A percentile compares a stretch with the other conserved stretches of the same genome.
These are phyloP conservation scores for Eueides isabella DNA, from an alignment of 1,140 invertebrate genomes.

Conservation along the genomic window DNA sequence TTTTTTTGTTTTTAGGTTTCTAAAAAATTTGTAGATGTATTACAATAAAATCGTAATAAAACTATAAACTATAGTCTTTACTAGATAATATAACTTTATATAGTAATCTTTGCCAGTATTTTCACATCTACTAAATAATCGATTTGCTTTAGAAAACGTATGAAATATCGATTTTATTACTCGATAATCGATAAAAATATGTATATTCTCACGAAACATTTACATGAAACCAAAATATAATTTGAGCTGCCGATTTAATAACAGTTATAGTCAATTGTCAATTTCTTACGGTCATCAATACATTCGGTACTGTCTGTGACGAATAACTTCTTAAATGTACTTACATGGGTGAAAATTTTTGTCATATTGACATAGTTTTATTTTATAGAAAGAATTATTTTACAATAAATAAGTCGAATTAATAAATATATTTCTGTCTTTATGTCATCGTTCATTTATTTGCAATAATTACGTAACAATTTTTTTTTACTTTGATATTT, in stretches of 20 bases:
- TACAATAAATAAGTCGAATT: too few species aligned
- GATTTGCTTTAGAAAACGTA: background rate
- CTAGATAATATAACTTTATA: too few species aligned
- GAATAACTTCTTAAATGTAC: slow-evolving; percentile 21
- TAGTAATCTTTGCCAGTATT: background rate
- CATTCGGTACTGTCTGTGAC: slow-evolving; percentile 29
- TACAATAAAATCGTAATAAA: too few species aligned
- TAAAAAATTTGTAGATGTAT: too few species aligned
- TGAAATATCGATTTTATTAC: slow-evolving; percentile 4
- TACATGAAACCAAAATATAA: slow-evolving; percentile 59
- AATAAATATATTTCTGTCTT: too few species aligned
- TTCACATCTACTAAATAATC: background rate
- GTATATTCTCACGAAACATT: slow-evolving; percentile 54
- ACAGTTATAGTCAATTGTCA: slow-evolving; percentile 51
- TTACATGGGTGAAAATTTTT: background rate
- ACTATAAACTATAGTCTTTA: too few species aligned
- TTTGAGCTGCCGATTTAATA: slow-evolving; percentile 59
- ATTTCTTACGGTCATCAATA: slow-evolving; percentile 48
- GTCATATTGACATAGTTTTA: background rate
- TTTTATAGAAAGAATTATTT: background rate
- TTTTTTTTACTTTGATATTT: too few species aligned
- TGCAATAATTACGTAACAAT: too few species aligned
- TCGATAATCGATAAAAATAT: slow-evolving; percentile 27
- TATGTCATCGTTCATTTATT: too few species aligned
- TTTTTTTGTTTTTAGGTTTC: too few species aligned